These are phyloP conservation scores for Stichopus chloronotus DNA, from an alignment of 35 echinoderm and acorn worm genomes.

Conservation along the genomic window DNA sequence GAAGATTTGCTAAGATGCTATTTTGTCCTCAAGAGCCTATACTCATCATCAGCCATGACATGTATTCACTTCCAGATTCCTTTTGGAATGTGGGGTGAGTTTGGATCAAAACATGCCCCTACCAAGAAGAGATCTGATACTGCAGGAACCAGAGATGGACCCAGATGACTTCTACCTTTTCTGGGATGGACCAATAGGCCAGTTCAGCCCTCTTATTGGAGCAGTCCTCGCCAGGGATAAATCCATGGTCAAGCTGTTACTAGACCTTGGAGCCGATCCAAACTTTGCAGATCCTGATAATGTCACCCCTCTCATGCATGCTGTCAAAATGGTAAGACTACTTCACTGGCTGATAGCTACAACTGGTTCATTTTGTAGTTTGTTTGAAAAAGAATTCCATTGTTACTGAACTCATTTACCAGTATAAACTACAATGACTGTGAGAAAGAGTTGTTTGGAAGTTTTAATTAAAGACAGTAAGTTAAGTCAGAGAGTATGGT, in stretches of 20 bases:
- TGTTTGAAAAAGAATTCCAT: not conserved
- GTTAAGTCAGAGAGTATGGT: no score
- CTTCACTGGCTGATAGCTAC: no score
- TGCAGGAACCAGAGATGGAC: constrained; percentile 54
- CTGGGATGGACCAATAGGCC: constrained; percentile 47
- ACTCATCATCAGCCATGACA: no score
- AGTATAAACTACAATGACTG: not conserved
- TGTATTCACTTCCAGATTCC: not conserved
- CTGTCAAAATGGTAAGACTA: constrained; percentile 69
- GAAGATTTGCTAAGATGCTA: not conserved
- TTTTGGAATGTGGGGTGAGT: constrained; percentile 18
- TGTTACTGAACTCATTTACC: not conserved
- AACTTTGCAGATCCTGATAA: constrained; percentile 63
- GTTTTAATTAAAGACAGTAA: no score
- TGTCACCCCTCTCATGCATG: constrained; percentile 77
- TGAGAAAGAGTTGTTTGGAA: no score
- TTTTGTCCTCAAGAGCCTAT: not conserved
- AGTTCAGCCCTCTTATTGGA: constrained; percentile 57
- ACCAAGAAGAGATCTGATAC: constrained; percentile 48
- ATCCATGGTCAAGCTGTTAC: constrained; percentile 54
- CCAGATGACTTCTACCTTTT: constrained; percentile 62
- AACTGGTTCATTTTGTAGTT: no score
- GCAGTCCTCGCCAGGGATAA: constrained; percentile 50
- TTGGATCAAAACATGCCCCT: constrained; percentile 53
- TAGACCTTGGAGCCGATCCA: constrained; percentile 61